Percentiles rank a stretch among this genome's conserved stretches.
Conservation (phyloP, 2,797 vertebrate genomes). For the Channa striata region DNA sequence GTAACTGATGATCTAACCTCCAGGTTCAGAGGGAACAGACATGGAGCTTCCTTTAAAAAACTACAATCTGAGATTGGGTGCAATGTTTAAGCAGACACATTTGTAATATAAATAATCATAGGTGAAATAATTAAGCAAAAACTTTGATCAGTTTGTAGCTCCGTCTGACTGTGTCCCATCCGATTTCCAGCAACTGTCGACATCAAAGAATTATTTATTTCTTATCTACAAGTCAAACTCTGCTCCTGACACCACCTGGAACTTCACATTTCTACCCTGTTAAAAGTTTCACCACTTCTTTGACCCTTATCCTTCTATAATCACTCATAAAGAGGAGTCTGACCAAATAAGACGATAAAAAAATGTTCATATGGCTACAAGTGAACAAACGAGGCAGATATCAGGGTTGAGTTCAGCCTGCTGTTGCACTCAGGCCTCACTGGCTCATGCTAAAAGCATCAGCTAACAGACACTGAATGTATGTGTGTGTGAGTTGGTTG, state of each 20-base stretch:
- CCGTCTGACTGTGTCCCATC: too few relatives aligned
- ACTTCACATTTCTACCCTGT: neutral
- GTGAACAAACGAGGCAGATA: neutral
- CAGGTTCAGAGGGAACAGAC: neutral
- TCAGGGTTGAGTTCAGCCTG: neutral
- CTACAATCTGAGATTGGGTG: neutral
- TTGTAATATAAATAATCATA: too few relatives aligned
- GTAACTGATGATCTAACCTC: conserved; percentile 9
- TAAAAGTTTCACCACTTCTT: neutral
- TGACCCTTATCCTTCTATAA: neutral
- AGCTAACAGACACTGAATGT: conserved; percentile 5
- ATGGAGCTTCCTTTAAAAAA: neutral
- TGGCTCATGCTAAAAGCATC: conserved; percentile 15
- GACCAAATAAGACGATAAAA: neutral
- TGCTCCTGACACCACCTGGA: conserved; percentile 1
- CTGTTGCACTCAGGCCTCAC: conserved; percentile 2
- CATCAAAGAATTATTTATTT: conserved; percentile 5
- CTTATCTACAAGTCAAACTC: conserved; percentile 15
- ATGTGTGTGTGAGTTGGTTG: conserved; percentile 9
- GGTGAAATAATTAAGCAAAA: too few relatives aligned
- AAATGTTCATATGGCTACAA: neutral
- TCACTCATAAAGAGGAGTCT: neutral
- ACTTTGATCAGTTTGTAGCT: too few relatives aligned
- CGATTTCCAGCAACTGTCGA: too few relatives aligned
- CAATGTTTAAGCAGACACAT: too few relatives aligned